Evolutionary conservation across 2,797 vertebrate species (phyloP), one percentile per base, ranked within the genome.

Genomic region (Garrulus glandarius): DNA sequence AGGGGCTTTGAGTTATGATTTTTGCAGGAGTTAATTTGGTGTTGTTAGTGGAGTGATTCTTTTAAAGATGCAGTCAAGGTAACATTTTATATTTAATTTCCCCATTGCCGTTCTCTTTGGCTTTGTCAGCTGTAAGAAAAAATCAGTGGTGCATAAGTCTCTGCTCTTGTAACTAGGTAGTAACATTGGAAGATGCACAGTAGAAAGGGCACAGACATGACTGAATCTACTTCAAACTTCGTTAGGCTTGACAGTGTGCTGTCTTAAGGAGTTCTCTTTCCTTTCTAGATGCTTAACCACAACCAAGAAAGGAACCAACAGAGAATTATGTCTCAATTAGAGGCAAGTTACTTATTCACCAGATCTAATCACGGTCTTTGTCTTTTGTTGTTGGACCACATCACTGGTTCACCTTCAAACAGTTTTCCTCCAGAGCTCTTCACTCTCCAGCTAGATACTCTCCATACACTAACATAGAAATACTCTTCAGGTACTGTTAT

Each of bases 21-120:
- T 96, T 72, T 94, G 50, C 74, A 52, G 69, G 55, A 90, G 65
- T 89, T 90, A 88, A 94, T 96, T 92, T 86, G 46, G 65, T 81
- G 65, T 63, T 63, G 50, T 89, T 93, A 86, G 94, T 55, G n/a
- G 55, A 92, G 50, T 84, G 76, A 87, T 93, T 87, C 53, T 87
- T 93, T 86, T 75, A 92, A 81, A 93, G 50, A 65, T 63, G 57
- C 46, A 75, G 89, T 71, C 89, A 75, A 94, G 82, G 84, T 95
- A 96, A 88, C 36, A 81, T 75, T 93, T 94, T 85, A 59, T 37
- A 41, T 94, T 91, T 93, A 34, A 93, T 92, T 93, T 94, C 53
- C 55, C 39, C 36, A 4, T 59, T 77, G 39, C 65, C 1, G 0
- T 83, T 85, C 71, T 71, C 79, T 87, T 94, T 56, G 84, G 82